Conservation (phyloP, 2,888 invertebrate genomes). For the Dryadula phaetusa region DNA sequence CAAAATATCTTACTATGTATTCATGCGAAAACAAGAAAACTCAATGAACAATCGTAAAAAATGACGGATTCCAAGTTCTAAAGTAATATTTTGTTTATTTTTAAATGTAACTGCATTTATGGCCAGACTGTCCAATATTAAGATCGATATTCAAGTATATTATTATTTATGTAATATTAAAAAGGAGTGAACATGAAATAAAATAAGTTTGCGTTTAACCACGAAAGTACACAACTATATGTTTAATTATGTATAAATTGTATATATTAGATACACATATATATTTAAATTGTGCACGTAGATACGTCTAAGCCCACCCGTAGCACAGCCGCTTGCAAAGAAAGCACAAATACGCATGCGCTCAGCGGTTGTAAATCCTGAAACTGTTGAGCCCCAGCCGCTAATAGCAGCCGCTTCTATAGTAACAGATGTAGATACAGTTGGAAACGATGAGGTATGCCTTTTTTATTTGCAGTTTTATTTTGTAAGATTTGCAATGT, state of each 20-base stretch:
- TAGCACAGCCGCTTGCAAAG: slow-evolving; percentile 50
- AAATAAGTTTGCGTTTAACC: no score
- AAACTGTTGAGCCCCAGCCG: slow-evolving; percentile 32
- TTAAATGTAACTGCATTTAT: no score
- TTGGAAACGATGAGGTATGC: slow-evolving; percentile 36
- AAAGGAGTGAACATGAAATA: no score
- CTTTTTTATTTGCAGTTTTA: background rate
- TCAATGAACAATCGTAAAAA: no score
- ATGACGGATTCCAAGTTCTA: no score
- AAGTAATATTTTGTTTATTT: no score
- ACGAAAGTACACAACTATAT: no score
- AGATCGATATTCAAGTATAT: no score
- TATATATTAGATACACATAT: background rate
- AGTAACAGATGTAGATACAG: slow-evolving; percentile 19
- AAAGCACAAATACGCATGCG: slow-evolving; percentile 60
- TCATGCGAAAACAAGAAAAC: no score
- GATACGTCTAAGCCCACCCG: slow-evolving; percentile 60
- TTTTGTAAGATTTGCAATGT: background rate
- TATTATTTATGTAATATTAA: no score
- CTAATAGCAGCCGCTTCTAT: slow-evolving; percentile 26
- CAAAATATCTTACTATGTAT: no score
- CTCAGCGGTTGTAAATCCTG: slow-evolving; percentile 60
- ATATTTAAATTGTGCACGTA: slow-evolving; percentile 60
- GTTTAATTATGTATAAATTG: background rate
- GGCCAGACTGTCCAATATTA: no score